phyloP scores from a whole-genome alignment of 2,113 vertebrate species.

The Epinephelus moara region DNA sequence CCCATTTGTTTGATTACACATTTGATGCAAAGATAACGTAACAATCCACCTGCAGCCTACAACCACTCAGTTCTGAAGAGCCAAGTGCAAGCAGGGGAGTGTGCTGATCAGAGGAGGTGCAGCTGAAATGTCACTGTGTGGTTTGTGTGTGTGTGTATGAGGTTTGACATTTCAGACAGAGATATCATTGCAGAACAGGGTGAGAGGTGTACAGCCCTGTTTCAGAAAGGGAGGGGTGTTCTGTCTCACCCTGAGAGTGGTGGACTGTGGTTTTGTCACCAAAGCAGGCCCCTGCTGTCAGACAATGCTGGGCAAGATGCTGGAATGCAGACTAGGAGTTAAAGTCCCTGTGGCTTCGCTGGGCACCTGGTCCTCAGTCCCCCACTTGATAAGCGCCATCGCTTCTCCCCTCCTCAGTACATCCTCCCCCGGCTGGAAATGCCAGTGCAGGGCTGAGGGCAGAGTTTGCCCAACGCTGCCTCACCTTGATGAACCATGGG shows the following conservation, averaged over 20 bases:
- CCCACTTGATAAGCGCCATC: constrained; percentile 69
- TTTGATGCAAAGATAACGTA: constrained; percentile 17
- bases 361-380: constrained; percentile 51
- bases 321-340: constrained; percentile 32
- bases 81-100: constrained; percentile 23
- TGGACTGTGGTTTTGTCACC: constrained; percentile 56
- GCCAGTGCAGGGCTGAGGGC: constrained; percentile 73
- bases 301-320: constrained; percentile 36
- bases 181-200: constrained; percentile 73
- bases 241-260: constrained; percentile 36
- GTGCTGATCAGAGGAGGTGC: constrained; percentile 45
- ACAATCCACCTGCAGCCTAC: constrained; percentile 25
- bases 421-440: constrained; percentile 70
- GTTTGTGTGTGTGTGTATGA: constrained; percentile 29
- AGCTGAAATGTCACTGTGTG: constrained; percentile 78
- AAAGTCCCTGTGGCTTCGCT: constrained; percentile 63
- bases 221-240: constrained; percentile 18
- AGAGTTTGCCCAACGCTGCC: constrained; percentile 60
- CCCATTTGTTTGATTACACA: constrained; percentile 1
- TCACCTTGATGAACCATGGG: constrained; percentile 74
- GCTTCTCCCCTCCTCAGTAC: constrained; percentile 34
- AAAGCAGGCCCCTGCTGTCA: constrained; percentile 30
- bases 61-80: constrained; percentile 27
- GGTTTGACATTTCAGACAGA: constrained; percentile 82
- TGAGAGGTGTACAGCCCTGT: constrained; percentile 44